These are phyloP conservation scores for Speoplatyrhinus poulsoni DNA, from an alignment of 2,113 vertebrate species.

Conservation along the genomic window DNA sequence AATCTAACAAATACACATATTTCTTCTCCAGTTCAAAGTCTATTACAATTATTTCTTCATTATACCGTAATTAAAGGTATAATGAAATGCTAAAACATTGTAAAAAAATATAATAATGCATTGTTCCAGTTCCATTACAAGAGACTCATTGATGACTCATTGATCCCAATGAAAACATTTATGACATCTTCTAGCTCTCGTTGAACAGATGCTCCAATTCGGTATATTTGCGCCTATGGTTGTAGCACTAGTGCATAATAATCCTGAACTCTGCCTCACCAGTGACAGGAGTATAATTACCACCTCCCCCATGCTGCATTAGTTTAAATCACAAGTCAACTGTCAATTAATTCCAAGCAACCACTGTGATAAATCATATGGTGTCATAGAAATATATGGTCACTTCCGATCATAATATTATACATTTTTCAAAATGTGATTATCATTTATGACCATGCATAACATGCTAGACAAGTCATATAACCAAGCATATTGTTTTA, in stretches of 20 bases:
- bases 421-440: background rate
- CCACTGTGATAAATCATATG: background rate
- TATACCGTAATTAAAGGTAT: too few species aligned
- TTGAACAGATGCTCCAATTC: background rate
- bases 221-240: background rate
- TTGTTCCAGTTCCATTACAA: too few species aligned
- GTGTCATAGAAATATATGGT: background rate
- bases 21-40: too few species aligned
- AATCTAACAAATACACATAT: background rate
- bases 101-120: too few species aligned
- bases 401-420: background rate
- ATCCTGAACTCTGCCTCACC: conserved; percentile 4
- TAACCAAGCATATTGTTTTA: background rate
- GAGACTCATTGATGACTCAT: too few species aligned
- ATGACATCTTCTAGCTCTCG: background rate
- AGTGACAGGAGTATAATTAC: background rate
- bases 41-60: too few species aligned
- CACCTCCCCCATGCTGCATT: background rate
- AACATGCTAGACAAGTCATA: too few species aligned
- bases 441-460: background rate
- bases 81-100: too few species aligned
- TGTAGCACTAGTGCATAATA: background rate
- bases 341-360: background rate
- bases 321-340: background rate
- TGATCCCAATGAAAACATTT: too few species aligned